Conservation (phyloP, 2,113 vertebrate genomes). For the Sigmodon hispidus region DNA sequence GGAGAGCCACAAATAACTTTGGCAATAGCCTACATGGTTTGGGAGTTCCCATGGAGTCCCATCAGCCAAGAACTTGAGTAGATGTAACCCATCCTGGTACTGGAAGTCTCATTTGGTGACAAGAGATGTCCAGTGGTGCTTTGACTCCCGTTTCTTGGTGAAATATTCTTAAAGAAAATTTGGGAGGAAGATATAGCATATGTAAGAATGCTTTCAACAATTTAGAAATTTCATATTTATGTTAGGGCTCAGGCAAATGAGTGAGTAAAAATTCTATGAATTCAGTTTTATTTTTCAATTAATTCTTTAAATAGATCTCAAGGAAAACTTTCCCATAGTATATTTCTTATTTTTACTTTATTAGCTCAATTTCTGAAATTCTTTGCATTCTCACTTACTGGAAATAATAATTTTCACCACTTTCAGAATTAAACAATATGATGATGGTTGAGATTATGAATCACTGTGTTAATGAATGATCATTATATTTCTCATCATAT, state of each 20-base stretch:
- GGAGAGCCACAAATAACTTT: not conserved
- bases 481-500: slow-evolving; percentile 68
- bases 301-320: not conserved
- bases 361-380: slow-evolving; percentile 30
- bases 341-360: slow-evolving; percentile 23
- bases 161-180: not conserved
- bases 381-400: slow-evolving; percentile 13
- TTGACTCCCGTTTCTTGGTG: not conserved
- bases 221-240: not conserved
- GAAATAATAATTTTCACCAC: slow-evolving; percentile 63
- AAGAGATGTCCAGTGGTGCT: not conserved
- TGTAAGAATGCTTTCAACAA: not conserved
- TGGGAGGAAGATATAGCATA: not conserved
- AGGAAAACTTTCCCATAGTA: not conserved
- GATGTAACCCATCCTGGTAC: not conserved
- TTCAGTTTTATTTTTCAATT: slow-evolving; percentile 11
- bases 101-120: not conserved
- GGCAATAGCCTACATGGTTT: not conserved
- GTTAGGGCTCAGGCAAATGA: not conserved
- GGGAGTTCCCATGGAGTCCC: too few relatives aligned
- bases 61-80: not conserved
- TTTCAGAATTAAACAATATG: slow-evolving; percentile 65
- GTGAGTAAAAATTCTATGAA: not conserved
- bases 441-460: slow-evolving; percentile 66
- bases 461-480: slow-evolving; percentile 63